phyloP scores from a whole-genome alignment of 2,113 vertebrate species.

The Tenebrosternarchus preto region DNA sequence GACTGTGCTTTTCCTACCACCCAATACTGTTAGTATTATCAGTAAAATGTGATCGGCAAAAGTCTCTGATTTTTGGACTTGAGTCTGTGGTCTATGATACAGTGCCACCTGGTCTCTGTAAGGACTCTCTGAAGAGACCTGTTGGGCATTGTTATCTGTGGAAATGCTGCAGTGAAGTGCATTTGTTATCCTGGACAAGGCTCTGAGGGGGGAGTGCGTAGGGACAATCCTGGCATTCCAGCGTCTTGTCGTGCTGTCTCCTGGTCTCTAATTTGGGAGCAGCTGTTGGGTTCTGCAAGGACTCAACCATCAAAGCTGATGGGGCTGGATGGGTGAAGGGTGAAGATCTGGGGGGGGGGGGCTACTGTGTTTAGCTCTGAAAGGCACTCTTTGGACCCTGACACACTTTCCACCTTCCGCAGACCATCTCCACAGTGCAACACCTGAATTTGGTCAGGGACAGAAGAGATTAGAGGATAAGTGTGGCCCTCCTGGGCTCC shows the following conservation, averaged over 20 bases:
- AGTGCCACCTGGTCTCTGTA: background rate
- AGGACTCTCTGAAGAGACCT: background rate
- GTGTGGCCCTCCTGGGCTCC: constrained; percentile 31
- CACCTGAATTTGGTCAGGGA: constrained; percentile 59
- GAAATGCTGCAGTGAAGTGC: constrained; percentile 43
- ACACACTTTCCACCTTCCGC: constrained; percentile 58
- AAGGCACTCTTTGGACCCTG: constrained; percentile 47
- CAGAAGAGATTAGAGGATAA: constrained; percentile 60
- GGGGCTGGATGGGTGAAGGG: background rate
- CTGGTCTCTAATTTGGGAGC: constrained; percentile 78
- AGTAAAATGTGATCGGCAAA: background rate
- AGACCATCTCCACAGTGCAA: constrained; percentile 46
- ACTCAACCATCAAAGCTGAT: constrained; percentile 69
- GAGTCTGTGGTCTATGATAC: too few species aligned
- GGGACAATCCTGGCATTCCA: constrained; percentile 70
- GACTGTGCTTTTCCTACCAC: background rate
- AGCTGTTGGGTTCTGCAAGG: constrained; percentile 72
- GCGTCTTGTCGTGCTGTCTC: constrained; percentile 65
- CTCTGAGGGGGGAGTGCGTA: constrained; percentile 61
- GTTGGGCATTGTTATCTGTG: constrained; percentile 40
- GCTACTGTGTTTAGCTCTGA: constrained; percentile 6
- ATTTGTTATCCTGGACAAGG: constrained; percentile 69
- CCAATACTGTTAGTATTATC: background rate
- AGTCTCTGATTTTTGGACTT: background rate
- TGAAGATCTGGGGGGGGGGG: background rate